Base-by-base conservation (phyloP, 2,888 invertebrate genomes). In the Mythimna pallens region DNA sequence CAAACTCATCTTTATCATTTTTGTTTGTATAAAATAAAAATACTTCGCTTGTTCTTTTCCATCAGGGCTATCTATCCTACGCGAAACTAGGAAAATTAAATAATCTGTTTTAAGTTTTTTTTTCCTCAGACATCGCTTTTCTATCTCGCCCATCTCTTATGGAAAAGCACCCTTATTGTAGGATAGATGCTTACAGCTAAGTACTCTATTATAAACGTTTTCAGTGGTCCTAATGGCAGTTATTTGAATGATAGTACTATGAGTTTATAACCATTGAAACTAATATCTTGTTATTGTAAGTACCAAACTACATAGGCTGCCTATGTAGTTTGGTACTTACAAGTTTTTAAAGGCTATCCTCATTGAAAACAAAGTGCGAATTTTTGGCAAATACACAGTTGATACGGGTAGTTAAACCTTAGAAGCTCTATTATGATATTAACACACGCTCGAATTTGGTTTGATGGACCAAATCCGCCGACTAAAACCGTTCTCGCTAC, bases 241-340 rank as follows among this genome's bases (percentile, higher is more conserved):
- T 54, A 54, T 61, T 72, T 43, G 22, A 57, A 17, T 43, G 30
- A 71, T 52, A 52, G 50, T 57, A 34, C 22, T 30, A 34, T n/a
- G 70, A 57, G 14, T 25, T 14, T 52, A 52, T 52, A 9, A 10
- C n/a, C 30, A 55, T 34, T 65, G 5, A 34, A 25, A 36, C 5
- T 36, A 30, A 36, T 55, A 14, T 70, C 43, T 67, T 20, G 69
- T 58, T 58, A n/a, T 36, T n/a, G 20, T 58, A 58, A 34, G 34
- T 20, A 58, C 34, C 20, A 3, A 30, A 57, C 30, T 57, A 17
- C 17, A 30, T 20, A 34, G 9, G 1, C n/a, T n/a, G n/a, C n/a
- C n/a, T n/a, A n/a, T n/a, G n/a, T n/a, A n/a, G n/a, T n/a, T n/a
- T n/a, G n/a, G n/a, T n/a, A n/a, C n/a, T n/a, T n/a, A n/a, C n/a